Evolutionary conservation across 2,888 invertebrate species (phyloP).

Genomic region (Eurytoma adleriae): DNA sequence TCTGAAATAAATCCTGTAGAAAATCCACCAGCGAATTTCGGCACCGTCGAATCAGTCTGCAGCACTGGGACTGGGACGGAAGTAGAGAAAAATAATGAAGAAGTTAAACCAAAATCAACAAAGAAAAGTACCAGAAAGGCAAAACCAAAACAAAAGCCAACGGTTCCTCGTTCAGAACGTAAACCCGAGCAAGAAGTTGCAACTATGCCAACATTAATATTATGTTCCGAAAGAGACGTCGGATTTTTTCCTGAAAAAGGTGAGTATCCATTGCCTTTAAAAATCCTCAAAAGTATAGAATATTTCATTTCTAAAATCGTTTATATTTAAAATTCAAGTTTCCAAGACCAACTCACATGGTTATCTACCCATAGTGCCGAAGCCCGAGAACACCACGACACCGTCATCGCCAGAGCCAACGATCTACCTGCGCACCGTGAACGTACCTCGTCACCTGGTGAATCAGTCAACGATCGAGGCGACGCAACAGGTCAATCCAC

Average conservation of each 20-base stretch:
- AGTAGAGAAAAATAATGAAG: slow-evolving; percentile 45
- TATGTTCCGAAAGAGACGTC: slow-evolving; percentile 67
- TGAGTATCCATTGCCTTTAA: not conserved
- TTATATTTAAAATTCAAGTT: not conserved
- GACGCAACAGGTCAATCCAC: not conserved
- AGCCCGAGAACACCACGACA: slow-evolving; percentile 36
- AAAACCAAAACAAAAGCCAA: slow-evolving; percentile 46
- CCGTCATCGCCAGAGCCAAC: slow-evolving; percentile 1
- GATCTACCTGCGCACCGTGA: slow-evolving; percentile 61
- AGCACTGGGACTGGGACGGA: not conserved
- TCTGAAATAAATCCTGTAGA: not conserved
- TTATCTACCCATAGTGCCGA: slow-evolving; percentile 68
- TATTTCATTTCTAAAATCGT: no score
- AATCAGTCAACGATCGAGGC: slow-evolving; percentile 37
- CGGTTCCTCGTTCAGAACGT: slow-evolving; percentile 40
- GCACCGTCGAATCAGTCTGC: not conserved
- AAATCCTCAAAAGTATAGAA: no score
- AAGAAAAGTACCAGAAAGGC: slow-evolving; percentile 36
- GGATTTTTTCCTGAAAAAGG: slow-evolving; percentile 4
- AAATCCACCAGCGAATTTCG: not conserved
- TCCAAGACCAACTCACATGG: not conserved
- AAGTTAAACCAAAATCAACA: slow-evolving; percentile 42
- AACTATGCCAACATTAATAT: slow-evolving; percentile 67
- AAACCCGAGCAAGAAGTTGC: slow-evolving; percentile 60
- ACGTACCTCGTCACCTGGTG: slow-evolving; percentile 58